These are phyloP conservation scores for Heliocidaris tuberculata DNA, from an alignment of 35 echinoderm and acorn worm genomes.

Conservation along the genomic window DNA sequence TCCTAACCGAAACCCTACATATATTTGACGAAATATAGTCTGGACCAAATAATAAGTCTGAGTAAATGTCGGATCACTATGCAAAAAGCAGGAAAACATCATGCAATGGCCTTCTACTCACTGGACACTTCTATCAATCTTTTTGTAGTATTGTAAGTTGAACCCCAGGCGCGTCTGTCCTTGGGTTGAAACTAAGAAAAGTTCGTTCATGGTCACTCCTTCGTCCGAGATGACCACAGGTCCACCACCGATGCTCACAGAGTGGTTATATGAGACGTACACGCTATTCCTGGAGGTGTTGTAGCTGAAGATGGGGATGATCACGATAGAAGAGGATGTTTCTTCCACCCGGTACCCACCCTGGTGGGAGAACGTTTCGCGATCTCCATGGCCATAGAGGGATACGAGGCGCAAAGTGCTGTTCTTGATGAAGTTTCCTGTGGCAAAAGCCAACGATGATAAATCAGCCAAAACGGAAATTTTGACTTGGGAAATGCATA, in stretches of 20 bases:
- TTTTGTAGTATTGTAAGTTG: too few species aligned
- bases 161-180: too few species aligned
- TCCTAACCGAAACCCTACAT: too few species aligned
- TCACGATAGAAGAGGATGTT: background rate
- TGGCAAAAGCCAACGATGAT: background rate
- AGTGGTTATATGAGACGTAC: too few species aligned
- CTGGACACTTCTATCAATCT: background rate
- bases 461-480: too few species aligned
- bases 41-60: too few species aligned
- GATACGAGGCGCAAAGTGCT: background rate
- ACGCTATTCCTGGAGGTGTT: background rate
- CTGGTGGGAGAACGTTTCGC: background rate
- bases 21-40: too few species aligned
- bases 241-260: background rate
- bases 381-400: background rate
- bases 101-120: too few species aligned
- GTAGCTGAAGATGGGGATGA: background rate
- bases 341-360: background rate
- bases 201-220: constrained; percentile 31
- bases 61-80: too few species aligned
- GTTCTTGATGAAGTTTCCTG: constrained; percentile 44
- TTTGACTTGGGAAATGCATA: too few species aligned
- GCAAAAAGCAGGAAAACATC: too few species aligned
- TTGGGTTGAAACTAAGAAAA: background rate
- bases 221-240: background rate